These are phyloP conservation scores for Germaria angustata DNA, from an alignment of 2,888 invertebrate species.

Conservation along the genomic window DNA sequence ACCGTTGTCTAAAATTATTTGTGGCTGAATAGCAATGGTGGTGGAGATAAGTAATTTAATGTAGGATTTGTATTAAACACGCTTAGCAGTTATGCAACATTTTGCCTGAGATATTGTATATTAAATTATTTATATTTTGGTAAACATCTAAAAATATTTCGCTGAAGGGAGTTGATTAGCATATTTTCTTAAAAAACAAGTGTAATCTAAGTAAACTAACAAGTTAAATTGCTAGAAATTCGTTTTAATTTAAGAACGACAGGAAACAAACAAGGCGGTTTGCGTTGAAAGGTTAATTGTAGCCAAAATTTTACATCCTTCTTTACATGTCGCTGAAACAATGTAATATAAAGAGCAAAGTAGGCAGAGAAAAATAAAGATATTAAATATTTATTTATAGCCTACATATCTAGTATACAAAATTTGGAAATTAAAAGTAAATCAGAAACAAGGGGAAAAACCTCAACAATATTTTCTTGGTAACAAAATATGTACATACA, in stretches of 20 bases:
- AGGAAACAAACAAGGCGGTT: slow-evolving; percentile 9
- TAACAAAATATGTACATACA: neutral
- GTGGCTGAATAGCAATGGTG: no score
- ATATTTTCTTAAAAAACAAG: no score
- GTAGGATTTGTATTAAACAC: no score
- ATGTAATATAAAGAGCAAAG: slow-evolving; percentile 18
- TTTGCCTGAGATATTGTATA: no score
- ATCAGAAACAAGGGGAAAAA: neutral
- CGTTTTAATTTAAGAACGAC: slow-evolving; percentile 1
- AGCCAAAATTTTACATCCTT: slow-evolving; percentile 19
- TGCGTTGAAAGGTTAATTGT: slow-evolving; percentile 30
- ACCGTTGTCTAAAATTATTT: no score
- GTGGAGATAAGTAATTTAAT: no score
- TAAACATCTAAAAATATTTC: no score
- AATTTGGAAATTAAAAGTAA: neutral
- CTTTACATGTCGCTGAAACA: neutral
- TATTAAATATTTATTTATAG: slow-evolving; percentile 45
- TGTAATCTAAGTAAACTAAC: neutral
- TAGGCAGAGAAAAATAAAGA: neutral
- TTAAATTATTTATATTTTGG: no score
- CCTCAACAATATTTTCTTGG: neutral
- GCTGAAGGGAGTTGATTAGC: no score
- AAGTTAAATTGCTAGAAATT: neutral
- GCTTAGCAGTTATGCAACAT: no score
- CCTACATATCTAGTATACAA: slow-evolving; percentile 24